These are phyloP conservation scores for Scomber japonicus DNA, from an alignment of 2,113 vertebrate species.

Conservation along the genomic window DNA sequence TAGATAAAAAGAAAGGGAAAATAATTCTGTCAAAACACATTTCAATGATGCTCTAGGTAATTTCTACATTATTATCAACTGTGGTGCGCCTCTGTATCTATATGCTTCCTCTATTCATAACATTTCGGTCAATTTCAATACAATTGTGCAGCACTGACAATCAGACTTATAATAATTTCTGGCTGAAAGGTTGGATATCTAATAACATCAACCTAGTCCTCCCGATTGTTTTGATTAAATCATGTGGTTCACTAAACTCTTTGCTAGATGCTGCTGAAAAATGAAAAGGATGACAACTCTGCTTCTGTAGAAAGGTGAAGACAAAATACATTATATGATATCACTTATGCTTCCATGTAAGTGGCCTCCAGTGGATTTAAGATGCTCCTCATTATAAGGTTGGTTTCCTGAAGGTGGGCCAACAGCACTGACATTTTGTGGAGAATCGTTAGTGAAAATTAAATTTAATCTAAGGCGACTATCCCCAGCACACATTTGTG, in stretches of 20 bases:
- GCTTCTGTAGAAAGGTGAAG: not conserved
- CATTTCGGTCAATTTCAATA: not conserved
- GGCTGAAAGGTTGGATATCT: not conserved
- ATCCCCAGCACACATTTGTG: conserved; percentile 1
- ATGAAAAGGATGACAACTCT: no score
- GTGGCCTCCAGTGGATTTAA: conserved; percentile 13
- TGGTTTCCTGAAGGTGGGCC: conserved; percentile 3
- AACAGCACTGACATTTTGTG: not conserved
- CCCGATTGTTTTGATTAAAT: not conserved
- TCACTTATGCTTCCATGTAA: conserved; percentile 2
- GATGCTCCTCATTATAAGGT: conserved; percentile 5
- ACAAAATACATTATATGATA: not conserved
- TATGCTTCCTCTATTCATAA: conserved; percentile 16
- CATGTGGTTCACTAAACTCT: not conserved
- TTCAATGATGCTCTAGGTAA: not conserved
- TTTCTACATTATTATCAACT: not conserved
- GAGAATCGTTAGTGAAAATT: conserved; percentile 16
- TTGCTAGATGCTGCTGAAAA: no score
- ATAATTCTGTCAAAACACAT: not conserved
- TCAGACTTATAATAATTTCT: not conserved
- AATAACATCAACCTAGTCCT: not conserved
- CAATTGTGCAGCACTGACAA: not conserved
- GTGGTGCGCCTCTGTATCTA: conserved; percentile 5
- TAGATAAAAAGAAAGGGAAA: no score
- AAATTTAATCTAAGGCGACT: not conserved